Conservation (phyloP, 2,888 invertebrate species). For the Smittia sp. region DNA sequence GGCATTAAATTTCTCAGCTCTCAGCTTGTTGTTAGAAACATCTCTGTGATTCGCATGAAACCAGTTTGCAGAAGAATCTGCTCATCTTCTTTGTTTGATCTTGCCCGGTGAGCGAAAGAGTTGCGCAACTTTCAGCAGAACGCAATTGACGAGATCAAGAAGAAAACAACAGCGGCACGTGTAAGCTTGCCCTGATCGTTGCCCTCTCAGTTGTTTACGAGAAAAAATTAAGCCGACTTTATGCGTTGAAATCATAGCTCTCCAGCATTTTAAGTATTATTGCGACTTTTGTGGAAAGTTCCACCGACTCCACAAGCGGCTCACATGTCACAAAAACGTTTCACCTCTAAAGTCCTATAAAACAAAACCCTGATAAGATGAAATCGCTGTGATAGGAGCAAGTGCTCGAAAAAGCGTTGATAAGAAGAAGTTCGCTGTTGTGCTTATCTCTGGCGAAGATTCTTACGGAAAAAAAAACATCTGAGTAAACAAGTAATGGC, state of each 20-base stretch:
- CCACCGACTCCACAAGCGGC: too few relatives aligned
- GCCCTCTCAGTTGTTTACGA: too few relatives aligned
- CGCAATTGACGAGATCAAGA: too few relatives aligned
- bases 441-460: not conserved
- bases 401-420: not conserved
- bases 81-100: not conserved
- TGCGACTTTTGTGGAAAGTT: not conserved
- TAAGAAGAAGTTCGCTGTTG: not conserved
- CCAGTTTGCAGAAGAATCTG: not conserved
- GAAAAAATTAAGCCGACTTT: too few relatives aligned
- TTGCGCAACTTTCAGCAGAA: too few relatives aligned
- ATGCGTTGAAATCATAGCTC: too few relatives aligned
- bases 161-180: too few relatives aligned
- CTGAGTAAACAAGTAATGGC: constrained; percentile 13
- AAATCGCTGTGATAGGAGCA: not conserved
- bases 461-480: constrained; percentile 1
- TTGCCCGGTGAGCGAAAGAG: too few relatives aligned
- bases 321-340: not conserved
- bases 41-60: not conserved
- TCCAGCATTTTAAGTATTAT: too few relatives aligned
- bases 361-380: not conserved
- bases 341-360: not conserved
- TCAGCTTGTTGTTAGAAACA: not conserved
- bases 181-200: too few relatives aligned
- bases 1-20: not conserved